Percentiles rank a stretch among this genome's conserved stretches.
These are phyloP conservation scores for Myotis vivesi DNA, from an alignment of 2,797 vertebrate species.

Conservation along the genomic window DNA sequence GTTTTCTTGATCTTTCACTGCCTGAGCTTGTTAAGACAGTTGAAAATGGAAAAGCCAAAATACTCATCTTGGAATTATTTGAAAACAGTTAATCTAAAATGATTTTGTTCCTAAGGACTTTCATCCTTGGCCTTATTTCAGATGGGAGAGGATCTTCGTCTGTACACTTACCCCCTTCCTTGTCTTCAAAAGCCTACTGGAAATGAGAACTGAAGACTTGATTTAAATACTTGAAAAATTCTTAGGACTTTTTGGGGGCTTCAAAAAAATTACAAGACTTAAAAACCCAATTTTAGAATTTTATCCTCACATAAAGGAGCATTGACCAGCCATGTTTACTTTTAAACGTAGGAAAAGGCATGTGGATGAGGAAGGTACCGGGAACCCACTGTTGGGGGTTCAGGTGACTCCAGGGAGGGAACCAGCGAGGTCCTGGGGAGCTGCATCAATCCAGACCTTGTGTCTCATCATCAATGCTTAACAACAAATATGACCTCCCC, in stretches of 20 bases:
- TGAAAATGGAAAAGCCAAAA: neutral
- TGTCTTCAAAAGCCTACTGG: neutral
- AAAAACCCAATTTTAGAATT: neutral
- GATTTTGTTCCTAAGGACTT: neutral
- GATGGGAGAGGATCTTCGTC: slow-evolving; percentile 13
- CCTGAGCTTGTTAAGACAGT: slow-evolving; percentile 39
- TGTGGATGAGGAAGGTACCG: neutral
- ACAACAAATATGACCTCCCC: neutral
- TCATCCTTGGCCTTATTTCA: neutral
- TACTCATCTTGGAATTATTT: neutral
- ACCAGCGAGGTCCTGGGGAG: too few relatives aligned
- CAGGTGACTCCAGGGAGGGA: neutral
- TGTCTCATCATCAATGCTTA: neutral
- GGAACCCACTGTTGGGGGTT: neutral
- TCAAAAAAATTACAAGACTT: neutral
- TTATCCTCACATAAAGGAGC: neutral
- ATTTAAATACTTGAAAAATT: slow-evolving; percentile 3
- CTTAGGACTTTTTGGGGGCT: neutral
- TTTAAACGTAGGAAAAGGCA: neutral
- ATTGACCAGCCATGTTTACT: neutral
- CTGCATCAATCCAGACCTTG: neutral
- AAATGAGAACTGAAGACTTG: neutral
- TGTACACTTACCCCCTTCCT: neutral
- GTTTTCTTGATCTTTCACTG: slow-evolving; percentile 23
- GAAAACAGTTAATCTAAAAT: neutral